phyloP scores from a whole-genome alignment of 2,797 vertebrate genomes.

The Pogonophryne albipinna region DNA sequence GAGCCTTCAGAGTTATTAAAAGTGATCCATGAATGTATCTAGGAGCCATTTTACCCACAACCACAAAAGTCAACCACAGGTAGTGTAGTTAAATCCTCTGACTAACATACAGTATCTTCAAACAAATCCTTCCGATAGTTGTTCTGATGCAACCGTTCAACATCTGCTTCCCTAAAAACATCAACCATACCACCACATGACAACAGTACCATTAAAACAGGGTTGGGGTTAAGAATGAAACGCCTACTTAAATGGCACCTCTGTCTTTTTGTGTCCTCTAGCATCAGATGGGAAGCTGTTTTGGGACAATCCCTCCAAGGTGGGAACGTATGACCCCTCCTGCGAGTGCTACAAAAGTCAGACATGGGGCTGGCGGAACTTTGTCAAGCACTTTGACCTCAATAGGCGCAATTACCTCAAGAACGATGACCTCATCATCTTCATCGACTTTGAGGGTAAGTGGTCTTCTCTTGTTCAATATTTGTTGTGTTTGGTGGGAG shows the following conservation, averaged over 20 bases:
- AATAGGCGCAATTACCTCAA: slow-evolving; percentile 87
- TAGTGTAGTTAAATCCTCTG: no score
- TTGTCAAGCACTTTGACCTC: slow-evolving; percentile 88
- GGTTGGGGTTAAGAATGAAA: no score
- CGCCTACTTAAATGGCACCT: neutral
- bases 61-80: no score
- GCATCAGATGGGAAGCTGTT: slow-evolving; percentile 48
- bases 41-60: no score
- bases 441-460: slow-evolving; percentile 89
- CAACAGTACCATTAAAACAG: neutral
- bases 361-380: slow-evolving; percentile 80
- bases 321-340: slow-evolving; percentile 64
- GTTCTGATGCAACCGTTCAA: neutral
- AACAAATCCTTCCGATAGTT: no score
- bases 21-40: no score
- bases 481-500: neutral
- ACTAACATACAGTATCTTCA: no score
- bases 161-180: neutral
- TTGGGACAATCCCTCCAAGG: slow-evolving; percentile 88
- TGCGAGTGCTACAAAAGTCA: slow-evolving; percentile 80
- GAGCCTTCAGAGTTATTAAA: no score
- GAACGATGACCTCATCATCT: slow-evolving; percentile 91
- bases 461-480: neutral
- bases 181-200: neutral
- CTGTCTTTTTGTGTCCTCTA: slow-evolving; percentile 42